Evolutionary conservation across 2,797 vertebrate genomes (phyloP), one percentile per base, ranked within the genome.

Genomic region (Myotis pilosus): DNA sequence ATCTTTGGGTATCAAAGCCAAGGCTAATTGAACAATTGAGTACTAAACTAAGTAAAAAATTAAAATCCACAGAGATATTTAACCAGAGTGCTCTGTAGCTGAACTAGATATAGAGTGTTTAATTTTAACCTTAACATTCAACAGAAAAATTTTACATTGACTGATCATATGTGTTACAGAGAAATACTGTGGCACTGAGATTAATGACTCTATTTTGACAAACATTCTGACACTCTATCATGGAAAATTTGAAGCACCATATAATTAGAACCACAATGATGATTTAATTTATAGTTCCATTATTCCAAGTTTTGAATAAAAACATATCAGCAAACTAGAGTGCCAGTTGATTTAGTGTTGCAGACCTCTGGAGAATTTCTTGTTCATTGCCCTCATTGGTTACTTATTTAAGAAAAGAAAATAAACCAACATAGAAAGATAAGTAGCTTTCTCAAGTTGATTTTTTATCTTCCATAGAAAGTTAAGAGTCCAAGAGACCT

Each of bases 301-400:
- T 69, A 64, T 91, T 92, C 94, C n/a, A 90, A 62, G 36, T 87
- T 3, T 91, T 72, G 44, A 95, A 81, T 87, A 36, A 23, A 96
- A 78, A 33, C 16, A 44, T 62, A 95, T 86, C 88, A 76, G 60
- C 10, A 6, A 92, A 81, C 72, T 10, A 88, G 30, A 51, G 80
- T 85, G 33, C 57, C 92, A 74, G n/a, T 12, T 82, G 28, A 87
- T 92, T 95, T 69, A 83, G 10, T n/a, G 95, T 92, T 96, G 16
- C 38, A 49, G 44, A 7, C 8, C 47, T 53, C 30, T 81, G 44
- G 53, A 47, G 51, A 82, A 75, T 66, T 83, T 11, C 53, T 75
- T 44, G 38, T 66, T 57, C 38, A 80, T 49, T 57, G 41, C 2
- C 13, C n/a, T 62, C 8, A 41, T n/a, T 68, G 38, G 33, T 60